A percentile compares a stretch with the other conserved stretches of the same genome.
Evolutionary conservation across 2,113 vertebrate genomes (phyloP).

Genomic region (Passer montanus): DNA sequence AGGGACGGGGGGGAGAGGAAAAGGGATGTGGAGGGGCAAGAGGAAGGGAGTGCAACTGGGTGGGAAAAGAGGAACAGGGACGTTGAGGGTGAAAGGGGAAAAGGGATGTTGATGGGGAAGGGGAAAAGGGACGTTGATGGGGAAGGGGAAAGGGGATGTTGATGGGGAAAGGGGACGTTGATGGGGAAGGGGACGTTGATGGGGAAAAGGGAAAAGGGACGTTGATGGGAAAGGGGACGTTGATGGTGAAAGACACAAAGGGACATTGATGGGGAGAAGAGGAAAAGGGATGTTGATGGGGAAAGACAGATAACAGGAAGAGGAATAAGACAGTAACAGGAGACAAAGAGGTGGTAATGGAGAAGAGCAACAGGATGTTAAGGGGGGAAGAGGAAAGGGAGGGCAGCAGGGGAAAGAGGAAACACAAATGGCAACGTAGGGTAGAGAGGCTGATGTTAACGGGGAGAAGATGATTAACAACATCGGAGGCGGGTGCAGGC

Average conservation of each 20-base stretch:
- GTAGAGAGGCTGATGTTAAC: rapidly evolving
- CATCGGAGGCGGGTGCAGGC: rapidly evolving
- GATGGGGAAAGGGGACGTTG: rapidly evolving
- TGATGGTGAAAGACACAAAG: background rate
- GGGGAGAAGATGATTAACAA: rapidly evolving
- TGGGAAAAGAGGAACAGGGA: background rate
- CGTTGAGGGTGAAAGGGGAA: background rate
- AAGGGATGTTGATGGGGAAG: background rate
- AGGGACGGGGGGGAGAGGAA: background rate
- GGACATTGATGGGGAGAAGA: too few species aligned
- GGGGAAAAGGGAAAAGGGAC: background rate
- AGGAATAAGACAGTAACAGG: too few species aligned
- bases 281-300: rapidly evolving
- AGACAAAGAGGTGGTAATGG: background rate
- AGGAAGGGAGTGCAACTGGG: background rate
- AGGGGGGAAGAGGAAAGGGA: background rate
- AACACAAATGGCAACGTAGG: rapidly evolving
- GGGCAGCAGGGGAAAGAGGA: rapidly evolving
- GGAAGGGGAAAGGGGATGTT: background rate
- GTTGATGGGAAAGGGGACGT: background rate
- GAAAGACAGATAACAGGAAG: rapidly evolving
- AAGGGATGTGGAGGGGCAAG: background rate
- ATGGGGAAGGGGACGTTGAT: rapidly evolving
- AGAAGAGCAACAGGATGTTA: background rate
- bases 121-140: background rate